phyloP scores from a whole-genome alignment of 2,888 invertebrate genomes.

The Chymomyza caudatula region DNA sequence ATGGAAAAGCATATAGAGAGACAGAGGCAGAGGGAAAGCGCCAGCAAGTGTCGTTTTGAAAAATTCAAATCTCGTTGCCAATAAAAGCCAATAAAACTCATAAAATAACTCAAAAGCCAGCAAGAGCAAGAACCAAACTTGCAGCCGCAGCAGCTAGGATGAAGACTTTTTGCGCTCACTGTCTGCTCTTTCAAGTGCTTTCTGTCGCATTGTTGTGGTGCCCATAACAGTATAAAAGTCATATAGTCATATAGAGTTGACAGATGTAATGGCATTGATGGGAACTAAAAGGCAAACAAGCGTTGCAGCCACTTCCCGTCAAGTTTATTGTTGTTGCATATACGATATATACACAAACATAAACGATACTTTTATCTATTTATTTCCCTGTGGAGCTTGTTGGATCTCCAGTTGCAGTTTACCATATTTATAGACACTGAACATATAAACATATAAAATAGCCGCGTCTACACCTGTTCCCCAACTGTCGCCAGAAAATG shows the following conservation, averaged over 20 bases:
- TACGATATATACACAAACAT: constrained; percentile 46
- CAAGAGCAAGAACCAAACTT: constrained; percentile 16
- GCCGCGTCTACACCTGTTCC: constrained; percentile 65
- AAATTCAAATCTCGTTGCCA: constrained; percentile 71
- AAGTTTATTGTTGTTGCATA: background rate
- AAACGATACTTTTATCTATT: constrained; percentile 27
- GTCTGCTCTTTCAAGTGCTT: constrained; percentile 55
- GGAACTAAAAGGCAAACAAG: background rate
- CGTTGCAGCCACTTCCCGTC: constrained; percentile 1
- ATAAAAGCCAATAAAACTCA: constrained; percentile 74
- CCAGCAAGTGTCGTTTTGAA: constrained; percentile 62
- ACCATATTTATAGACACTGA: background rate
- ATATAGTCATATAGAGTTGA: constrained; percentile 1
- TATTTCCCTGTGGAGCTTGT: background rate
- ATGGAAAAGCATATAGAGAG: background rate
- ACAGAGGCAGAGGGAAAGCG: background rate
- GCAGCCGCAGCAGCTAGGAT: background rate
- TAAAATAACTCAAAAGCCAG: constrained; percentile 66
- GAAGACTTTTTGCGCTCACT: background rate
- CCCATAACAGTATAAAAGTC: constrained; percentile 35
- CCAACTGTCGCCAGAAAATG: constrained; percentile 50
- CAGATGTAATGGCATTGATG: constrained; percentile 19
- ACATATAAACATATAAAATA: background rate
- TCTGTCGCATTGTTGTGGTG: constrained; percentile 66
- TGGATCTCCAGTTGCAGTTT: background rate